Evolutionary conservation across 2,888 invertebrate species (phyloP).

Genomic region (Aspidapion aeneum): DNA sequence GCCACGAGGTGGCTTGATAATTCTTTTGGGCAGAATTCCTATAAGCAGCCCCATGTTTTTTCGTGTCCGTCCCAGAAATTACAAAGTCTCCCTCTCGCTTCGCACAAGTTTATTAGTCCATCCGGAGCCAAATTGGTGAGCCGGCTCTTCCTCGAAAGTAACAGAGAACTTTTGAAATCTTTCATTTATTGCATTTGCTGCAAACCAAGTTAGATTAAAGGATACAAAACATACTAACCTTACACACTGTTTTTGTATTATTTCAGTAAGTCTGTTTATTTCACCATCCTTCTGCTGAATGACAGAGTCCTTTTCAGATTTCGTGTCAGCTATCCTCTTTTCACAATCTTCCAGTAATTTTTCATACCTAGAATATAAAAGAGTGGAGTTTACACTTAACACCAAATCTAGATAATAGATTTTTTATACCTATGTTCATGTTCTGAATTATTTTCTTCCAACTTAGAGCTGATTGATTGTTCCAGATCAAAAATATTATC

Average conservation of each 20-base stretch:
- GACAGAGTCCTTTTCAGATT: constrained; percentile 18
- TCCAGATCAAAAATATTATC: constrained; percentile 22
- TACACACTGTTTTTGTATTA: constrained; percentile 33
- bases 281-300: constrained; percentile 32
- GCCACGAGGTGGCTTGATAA: no score
- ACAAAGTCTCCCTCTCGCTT: no score
- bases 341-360: constrained; percentile 19
- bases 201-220: no score
- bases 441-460: not conserved
- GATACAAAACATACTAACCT: constrained; percentile 16
- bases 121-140: no score
- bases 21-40: no score
- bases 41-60: no score
- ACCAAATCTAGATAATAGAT: not conserved
- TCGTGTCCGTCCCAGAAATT: no score
- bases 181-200: no score
- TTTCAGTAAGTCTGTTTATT: constrained; percentile 32
- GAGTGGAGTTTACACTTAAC: no score
- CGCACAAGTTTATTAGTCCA: no score
- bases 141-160: no score
- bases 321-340: constrained; percentile 26
- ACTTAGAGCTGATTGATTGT: constrained; percentile 19
- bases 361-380: constrained; percentile 6
- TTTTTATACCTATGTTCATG: not conserved
- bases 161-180: no score